Conservation (phyloP, 2,797 vertebrate genomes). For the Anguilla pacifica region DNA sequence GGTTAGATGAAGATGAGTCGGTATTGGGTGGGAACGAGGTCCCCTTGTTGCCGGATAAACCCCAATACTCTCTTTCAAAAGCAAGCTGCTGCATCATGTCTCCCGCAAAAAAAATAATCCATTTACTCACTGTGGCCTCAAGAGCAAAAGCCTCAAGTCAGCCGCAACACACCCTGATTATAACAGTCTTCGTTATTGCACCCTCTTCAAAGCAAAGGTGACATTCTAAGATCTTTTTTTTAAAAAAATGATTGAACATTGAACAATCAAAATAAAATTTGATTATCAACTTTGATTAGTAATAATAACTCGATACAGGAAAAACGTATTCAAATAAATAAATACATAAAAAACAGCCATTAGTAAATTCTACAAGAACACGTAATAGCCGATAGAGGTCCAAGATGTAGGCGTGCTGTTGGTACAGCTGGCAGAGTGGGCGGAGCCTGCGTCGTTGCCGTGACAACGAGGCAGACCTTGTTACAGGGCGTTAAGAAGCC, state of each 20-base stretch:
- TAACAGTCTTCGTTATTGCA: conserved; percentile 60
- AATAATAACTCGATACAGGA: background rate
- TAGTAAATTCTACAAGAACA: conserved; percentile 23
- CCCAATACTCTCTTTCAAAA: background rate
- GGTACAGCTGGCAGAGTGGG: conserved; percentile 27
- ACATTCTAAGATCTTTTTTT: background rate
- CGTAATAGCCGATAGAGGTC: conserved; percentile 37
- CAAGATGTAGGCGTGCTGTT: conserved; percentile 26
- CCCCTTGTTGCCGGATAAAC: background rate
- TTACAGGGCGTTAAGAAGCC: conserved; percentile 34
- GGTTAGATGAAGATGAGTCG: background rate
- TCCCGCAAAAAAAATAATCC: background rate
- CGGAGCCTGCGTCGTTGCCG: conserved; percentile 22
- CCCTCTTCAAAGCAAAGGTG: background rate
- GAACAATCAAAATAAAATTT: background rate
- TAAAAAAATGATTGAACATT: background rate
- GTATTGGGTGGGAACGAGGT: background rate
- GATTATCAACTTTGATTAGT: conserved; percentile 6
- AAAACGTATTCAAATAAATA: conserved; percentile 51
- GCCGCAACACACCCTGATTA: conserved; percentile 35
- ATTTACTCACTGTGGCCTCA: background rate
- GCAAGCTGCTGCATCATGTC: background rate
- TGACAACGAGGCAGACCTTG: conserved; percentile 28
- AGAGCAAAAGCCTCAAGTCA: background rate
- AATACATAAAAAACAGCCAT: conserved; percentile 30